Percentiles rank a stretch among this genome's conserved stretches.
phyloP scores from a whole-genome alignment of 2,113 vertebrate species.

The Melanerpes formicivorus region DNA sequence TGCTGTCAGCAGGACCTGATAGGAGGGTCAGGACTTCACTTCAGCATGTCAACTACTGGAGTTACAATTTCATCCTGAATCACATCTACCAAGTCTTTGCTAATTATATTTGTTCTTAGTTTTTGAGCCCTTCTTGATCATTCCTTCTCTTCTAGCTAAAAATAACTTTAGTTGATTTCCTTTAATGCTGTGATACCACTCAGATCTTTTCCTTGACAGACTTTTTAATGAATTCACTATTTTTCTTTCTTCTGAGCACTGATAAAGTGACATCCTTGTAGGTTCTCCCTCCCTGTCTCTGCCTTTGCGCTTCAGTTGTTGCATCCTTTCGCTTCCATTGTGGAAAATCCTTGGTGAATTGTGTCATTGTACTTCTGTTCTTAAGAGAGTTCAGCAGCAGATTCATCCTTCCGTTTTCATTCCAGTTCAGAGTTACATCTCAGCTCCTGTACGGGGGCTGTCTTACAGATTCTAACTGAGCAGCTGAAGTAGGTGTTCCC shows the following conservation, averaged over 20 bases:
- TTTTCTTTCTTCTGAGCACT: constrained; percentile 22
- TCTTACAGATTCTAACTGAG: constrained; percentile 20
- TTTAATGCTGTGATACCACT: not conserved
- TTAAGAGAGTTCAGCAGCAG: not conserved
- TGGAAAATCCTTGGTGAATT: not conserved
- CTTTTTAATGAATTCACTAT: not conserved
- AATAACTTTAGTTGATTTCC: not conserved
- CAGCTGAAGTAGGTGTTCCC: constrained; percentile 35
- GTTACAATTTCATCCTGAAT: not conserved
- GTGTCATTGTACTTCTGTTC: not conserved
- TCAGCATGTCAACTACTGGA: not conserved
- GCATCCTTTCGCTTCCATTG: not conserved
- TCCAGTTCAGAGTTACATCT: not conserved
- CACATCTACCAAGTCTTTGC: not conserved
- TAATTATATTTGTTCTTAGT: not conserved
- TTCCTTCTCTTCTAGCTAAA: not conserved
- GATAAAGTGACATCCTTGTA: not conserved
- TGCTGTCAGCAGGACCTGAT: not conserved
- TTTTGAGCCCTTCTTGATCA: not conserved
- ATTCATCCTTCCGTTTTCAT: constrained; percentile 17
- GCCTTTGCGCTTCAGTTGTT: not conserved
- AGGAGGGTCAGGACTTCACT: not conserved
- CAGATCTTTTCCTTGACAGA: not conserved
- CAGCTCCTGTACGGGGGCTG: not conserved
- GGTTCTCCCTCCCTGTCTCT: not conserved